Base-by-base conservation (phyloP, 2,888 invertebrate species). In the Pristionchus japonicus region DNA sequence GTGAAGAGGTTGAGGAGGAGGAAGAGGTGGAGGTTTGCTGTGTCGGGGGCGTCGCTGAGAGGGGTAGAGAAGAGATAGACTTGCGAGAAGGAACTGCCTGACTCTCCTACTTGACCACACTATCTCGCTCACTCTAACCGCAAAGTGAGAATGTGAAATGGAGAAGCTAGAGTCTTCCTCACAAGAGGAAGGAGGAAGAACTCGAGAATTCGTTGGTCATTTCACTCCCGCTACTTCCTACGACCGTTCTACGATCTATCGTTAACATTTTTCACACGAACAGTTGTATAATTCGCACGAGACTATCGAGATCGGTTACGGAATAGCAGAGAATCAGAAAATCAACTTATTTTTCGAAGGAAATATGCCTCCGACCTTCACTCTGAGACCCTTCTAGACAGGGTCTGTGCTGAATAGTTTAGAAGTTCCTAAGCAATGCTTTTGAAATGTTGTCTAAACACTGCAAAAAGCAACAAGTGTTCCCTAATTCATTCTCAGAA, bases 191-290 rank as follows among this genome's bases (percentile, higher is more conserved):
- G 40, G 40, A 74, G 23, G 74, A n/a, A 23, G 27, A 27, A 47
- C 77, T 77, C 47, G 77, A 77, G 77, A 77, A 77, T 77, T 77
- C 77, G 77, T 77, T 77, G 77, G 43, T 77, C 77, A 77, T 43
- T 43, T 13, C n/a, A 13, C 15, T 40, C 23, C n/a, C 2, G 17
- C 37, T 37, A 67, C 64, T 67, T 67, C 34, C 64, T n/a, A n/a
- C 17, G 7, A 3, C 31, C 34, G 31, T 31, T 67, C 64, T 67
- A 67, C 64, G 64, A 13, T 31, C 15, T 67, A 31, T 67, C 13
- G 64, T 15, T 23, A 20, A 4, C 20, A 23, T 57, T 57, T 57
- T 57, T 57, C 23, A n/a, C 57, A n/a, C 4, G 57, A 23, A 23
- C 15, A 57, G n/a, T 7, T 23, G 23, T 57, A n/a, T n/a, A n/a